Conservation (phyloP, 1,140 invertebrate species). For the Magallana ariakensis region DNA sequence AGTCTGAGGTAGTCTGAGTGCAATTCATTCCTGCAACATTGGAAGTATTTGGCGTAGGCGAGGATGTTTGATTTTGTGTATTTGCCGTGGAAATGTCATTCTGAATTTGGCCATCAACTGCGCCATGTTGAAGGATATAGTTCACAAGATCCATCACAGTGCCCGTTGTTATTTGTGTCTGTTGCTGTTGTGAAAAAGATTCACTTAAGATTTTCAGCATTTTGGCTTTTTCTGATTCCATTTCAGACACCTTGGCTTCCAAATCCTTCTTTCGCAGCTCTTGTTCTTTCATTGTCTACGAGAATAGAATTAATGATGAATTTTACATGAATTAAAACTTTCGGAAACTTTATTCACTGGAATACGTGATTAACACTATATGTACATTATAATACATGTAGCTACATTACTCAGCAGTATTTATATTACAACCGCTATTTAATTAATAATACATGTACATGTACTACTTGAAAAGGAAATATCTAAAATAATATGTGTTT, state of each 20-base stretch:
- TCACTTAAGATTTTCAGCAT: conserved; percentile 2
- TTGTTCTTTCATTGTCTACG: not conserved
- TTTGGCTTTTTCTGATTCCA: conserved; percentile 19
- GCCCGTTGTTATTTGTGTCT: not conserved
- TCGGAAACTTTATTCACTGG: no score
- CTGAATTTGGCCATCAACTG: no score
- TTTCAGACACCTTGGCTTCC: not conserved
- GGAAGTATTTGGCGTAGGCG: not conserved
- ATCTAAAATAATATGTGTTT: no score
- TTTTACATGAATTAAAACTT: no score
- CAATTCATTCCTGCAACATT: not conserved
- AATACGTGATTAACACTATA: no score
- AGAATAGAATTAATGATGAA: no score
- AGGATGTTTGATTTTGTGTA: not conserved
- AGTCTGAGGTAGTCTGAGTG: not conserved
- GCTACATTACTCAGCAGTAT: no score
- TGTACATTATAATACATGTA: no score
- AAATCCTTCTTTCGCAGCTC: not conserved
- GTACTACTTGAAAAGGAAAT: no score
- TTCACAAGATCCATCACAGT: not conserved
- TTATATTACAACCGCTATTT: no score
- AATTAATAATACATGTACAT: no score
- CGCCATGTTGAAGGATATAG: not conserved
- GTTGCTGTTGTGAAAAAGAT: not conserved
- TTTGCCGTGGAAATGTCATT: not conserved